These are phyloP conservation scores for Oscheius sp. DNA, from an alignment of 2,888 invertebrate genomes.

Conservation along the genomic window DNA sequence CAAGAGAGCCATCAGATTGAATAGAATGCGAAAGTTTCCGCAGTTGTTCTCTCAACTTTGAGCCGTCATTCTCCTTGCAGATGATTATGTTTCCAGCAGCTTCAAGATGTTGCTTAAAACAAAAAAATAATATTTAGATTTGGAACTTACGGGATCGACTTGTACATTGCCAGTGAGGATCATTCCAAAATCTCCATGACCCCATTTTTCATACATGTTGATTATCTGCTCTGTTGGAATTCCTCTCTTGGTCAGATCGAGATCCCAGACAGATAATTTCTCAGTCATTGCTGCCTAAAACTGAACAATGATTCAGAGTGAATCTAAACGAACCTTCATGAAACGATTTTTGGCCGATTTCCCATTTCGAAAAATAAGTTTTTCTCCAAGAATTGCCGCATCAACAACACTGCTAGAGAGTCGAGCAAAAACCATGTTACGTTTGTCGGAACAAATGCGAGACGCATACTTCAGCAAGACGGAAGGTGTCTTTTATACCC, in stretches of 20 bases:
- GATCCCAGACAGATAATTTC: constrained; percentile 31
- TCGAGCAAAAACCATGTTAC: constrained; percentile 1
- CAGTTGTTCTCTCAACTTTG: constrained; percentile 35
- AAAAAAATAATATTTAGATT: background rate
- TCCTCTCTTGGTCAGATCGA: constrained; percentile 41
- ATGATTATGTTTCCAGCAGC: constrained; percentile 55
- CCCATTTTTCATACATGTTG: constrained; percentile 59
- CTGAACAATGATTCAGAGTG: background rate
- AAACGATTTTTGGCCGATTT: constrained; percentile 37
- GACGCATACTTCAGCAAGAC: too few relatives aligned
- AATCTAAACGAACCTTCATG: constrained; percentile 34
- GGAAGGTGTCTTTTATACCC: too few relatives aligned
- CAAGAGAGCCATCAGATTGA: constrained; percentile 48
- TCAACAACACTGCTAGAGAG: background rate
- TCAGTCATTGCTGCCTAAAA: constrained; percentile 53
- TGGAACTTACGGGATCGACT: constrained; percentile 37
- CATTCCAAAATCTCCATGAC: constrained; percentile 56
- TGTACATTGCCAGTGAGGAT: constrained; percentile 54
- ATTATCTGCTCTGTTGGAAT: constrained; percentile 44
- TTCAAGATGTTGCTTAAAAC: constrained; percentile 48
- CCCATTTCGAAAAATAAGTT: constrained; percentile 34
- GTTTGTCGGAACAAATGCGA: too few relatives aligned
- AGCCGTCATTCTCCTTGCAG: constrained; percentile 42
- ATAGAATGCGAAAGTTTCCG: constrained; percentile 27
- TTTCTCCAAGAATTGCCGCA: constrained; percentile 29